phyloP scores from a whole-genome alignment of 1,140 invertebrate genomes.

The Bilobella aurantiaca region DNA sequence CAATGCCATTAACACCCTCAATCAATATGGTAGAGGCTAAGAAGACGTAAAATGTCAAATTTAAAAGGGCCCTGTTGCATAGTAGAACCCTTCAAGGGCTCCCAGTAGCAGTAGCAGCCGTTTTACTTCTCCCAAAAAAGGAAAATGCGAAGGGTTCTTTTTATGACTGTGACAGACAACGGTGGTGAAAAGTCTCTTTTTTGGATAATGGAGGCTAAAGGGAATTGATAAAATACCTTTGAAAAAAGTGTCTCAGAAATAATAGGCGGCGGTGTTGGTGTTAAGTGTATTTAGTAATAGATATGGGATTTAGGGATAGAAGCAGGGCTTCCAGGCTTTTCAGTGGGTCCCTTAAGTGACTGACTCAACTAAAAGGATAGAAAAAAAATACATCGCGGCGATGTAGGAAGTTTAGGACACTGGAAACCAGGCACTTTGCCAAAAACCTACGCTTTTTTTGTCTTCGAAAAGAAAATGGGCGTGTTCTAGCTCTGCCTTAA shows the following conservation, averaged over 20 bases:
- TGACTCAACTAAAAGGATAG: neutral
- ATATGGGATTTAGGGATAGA: neutral
- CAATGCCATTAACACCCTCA: neutral
- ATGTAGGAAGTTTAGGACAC: neutral
- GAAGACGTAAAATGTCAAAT: neutral
- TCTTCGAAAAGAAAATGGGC: neutral
- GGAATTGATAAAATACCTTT: slow-evolving; percentile 1
- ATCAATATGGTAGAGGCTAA: neutral
- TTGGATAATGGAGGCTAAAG: neutral
- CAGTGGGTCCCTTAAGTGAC: neutral
- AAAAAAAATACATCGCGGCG: neutral
- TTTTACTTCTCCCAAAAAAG: neutral
- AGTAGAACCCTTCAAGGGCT: neutral
- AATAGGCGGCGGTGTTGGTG: neutral
- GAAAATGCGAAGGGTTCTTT: neutral
- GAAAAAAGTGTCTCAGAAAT: neutral
- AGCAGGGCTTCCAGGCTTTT: neutral
- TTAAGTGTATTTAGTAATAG: slow-evolving; percentile 3
- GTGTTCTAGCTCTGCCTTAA: neutral
- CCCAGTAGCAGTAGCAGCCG: neutral
- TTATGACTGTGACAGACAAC: neutral
- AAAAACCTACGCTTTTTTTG: neutral
- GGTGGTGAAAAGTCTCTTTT: neutral
- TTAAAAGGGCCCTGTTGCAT: too few species aligned
- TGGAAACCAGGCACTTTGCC: neutral